A percentile compares a stretch with the other conserved stretches of the same genome.
These are phyloP conservation scores for Nomada ferruginata DNA, from an alignment of 2,888 invertebrate species.

Conservation along the genomic window DNA sequence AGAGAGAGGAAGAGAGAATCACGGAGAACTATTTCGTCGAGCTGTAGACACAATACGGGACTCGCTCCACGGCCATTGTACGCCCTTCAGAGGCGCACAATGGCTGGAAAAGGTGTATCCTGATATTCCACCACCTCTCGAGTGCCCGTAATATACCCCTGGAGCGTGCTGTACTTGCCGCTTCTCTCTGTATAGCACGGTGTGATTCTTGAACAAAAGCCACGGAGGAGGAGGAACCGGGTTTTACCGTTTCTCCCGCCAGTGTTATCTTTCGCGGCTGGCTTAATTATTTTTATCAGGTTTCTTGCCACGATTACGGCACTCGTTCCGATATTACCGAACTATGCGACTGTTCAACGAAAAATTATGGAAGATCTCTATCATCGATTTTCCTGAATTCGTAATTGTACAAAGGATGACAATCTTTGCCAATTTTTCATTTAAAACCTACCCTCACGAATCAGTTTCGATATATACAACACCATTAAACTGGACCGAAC, in stretches of 20 bases:
- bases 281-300: constrained; percentile 48
- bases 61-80: constrained; percentile 78
- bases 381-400: neutral
- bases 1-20: constrained; percentile 65
- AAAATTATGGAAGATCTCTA: neutral
- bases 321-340: neutral
- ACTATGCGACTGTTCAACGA: neutral
- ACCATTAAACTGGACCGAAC: no score
- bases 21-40: constrained; percentile 74
- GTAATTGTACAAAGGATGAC: no score
- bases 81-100: constrained; percentile 74
- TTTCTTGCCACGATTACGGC: neutral
- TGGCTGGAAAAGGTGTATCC: constrained; percentile 80
- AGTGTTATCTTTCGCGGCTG: constrained; percentile 42
- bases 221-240: constrained; percentile 51
- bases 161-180: constrained; percentile 64
- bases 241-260: constrained; percentile 54
- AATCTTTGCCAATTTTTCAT: no score
- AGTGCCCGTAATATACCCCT: constrained; percentile 66
- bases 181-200: constrained; percentile 56
- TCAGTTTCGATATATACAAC: no score
- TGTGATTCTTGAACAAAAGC: constrained; percentile 73
- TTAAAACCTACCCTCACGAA: no score
- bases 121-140: constrained; percentile 79
- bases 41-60: constrained; percentile 80